Evolutionary conservation across 2,888 invertebrate species (phyloP), one percentile per base, ranked within the genome.

Genomic region (Lottia scabra): DNA sequence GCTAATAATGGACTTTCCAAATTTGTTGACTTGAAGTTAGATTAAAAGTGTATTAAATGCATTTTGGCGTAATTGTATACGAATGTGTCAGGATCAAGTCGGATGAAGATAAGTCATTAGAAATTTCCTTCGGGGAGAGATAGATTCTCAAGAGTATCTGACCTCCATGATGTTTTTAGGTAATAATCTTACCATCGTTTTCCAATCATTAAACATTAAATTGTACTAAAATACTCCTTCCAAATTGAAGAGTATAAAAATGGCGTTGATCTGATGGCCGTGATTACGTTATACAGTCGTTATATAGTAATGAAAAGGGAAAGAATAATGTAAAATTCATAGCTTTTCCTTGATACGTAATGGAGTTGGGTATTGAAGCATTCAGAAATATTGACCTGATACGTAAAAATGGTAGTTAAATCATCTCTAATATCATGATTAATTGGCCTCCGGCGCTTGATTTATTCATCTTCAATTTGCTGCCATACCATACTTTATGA

Each of bases 241-340:
- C 19, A 56, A 23, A 19, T 56, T 56, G 19, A 19, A 23, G 56
- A 56, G 56, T 56, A 23, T 56, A 23, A 56, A 56, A 56, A 23
- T 19, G 56, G 19, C 56, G 23, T 56, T 23, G 56, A 56, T 56
- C 19, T 56, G 56, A 56, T 56, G 23, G 19, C 15, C 23, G 23
- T 23, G 56, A 56, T 56, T 56, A 56, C 19, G 56, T 56, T 23
- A 56, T 56, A 23, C 8, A 23, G 56, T 56, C 56, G 56, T 56
- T 56, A 56, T 19, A 56, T 38, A 56, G 56, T 56, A 56, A 56
- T 56, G 56, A 56, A 23, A 56, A 23, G 56, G 19, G 23, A 56
- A 23, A 23, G 56, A 56, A 56, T 56, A 56, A 56, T 56, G 56
- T 56, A 56, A 23, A 56, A 56, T 56, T 56, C 56, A 56, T 56